phyloP scores from a whole-genome alignment of 2,113 vertebrate species.

The Semicossyphus pulcher region DNA sequence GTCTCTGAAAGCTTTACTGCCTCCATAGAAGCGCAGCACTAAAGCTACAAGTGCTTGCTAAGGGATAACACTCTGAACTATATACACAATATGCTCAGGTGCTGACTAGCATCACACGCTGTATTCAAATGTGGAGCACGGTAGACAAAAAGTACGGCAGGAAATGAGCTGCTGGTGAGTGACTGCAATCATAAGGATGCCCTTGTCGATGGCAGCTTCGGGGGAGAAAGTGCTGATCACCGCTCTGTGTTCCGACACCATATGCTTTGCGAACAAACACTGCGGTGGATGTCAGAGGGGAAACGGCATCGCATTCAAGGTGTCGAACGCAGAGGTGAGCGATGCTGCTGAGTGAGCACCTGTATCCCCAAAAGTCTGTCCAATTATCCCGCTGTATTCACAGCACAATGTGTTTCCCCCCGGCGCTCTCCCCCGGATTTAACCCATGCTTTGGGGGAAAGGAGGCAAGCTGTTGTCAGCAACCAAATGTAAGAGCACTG shows the following conservation, averaged over 20 bases:
- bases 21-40: background rate
- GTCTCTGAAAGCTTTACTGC: constrained; percentile 12
- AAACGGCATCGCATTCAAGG: constrained; percentile 55
- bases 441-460: constrained; percentile 25
- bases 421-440: constrained; percentile 34
- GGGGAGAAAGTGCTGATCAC: constrained; percentile 62
- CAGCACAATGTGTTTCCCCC: constrained; percentile 11
- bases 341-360: constrained; percentile 67
- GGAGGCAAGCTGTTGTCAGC: constrained; percentile 63
- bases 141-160: constrained; percentile 14
- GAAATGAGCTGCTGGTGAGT: constrained; percentile 42
- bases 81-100: background rate
- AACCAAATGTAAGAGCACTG: constrained; percentile 49
- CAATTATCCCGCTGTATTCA: constrained; percentile 61
- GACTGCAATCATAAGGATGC: constrained; percentile 55
- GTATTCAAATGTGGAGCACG: constrained; percentile 13
- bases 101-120: constrained; percentile 20
- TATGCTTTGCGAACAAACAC: constrained; percentile 61
- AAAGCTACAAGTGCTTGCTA: constrained; percentile 21
- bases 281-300: constrained; percentile 40
- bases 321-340: constrained; percentile 40
- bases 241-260: constrained; percentile 49
- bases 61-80: constrained; percentile 22
- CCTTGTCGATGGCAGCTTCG: constrained; percentile 50
- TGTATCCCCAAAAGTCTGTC: constrained; percentile 56